Base-by-base conservation (phyloP, 2,888 invertebrate species). In the Endomychus coccineus region DNA sequence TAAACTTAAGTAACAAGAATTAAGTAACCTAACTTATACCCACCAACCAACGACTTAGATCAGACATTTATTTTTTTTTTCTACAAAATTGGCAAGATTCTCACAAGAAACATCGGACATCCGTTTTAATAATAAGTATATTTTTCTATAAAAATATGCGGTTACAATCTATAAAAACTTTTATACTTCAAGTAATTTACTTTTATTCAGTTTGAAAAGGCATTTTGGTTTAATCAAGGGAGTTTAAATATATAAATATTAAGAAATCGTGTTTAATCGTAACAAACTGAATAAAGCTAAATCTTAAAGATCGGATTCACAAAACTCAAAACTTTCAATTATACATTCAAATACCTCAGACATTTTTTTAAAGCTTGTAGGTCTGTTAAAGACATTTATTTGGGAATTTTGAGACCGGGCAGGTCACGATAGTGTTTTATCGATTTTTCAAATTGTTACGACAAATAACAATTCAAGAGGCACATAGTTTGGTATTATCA, bases 401-500 rank as follows among this genome's bases (percentile, higher is more conserved):
- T 36, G 37, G 54, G 55, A 53, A 51, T 45, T 41, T 40, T 46
- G 55, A 56, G 58, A 56, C 57, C 56, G 52, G 55, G 54, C 59
- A 49, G 55, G 56, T 58, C 59, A 58, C 57, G 56, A 45, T 48
- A 50, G 22, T 37, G 43, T 47, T 41, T 29, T 40, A 42, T 40
- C 25, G 43, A 30, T 43, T 50, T 50, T 38, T 53, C 49, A 14
- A 29, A 34, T 29, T 27, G 27, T 39, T 34, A 34, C 27, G 44
- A 43, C 41, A 42, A 44, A 53, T 54, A 56, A 54, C 52, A 54
- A 51, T 47, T 50, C 52, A 55, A 58, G 58, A 61, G 61, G 61
- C 61, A 61, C 61, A 61, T 59, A 49, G 51, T 59, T 61, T 60
- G 59, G 61, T 61, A 59, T 58, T 56, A 57, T 58, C 52, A 57